Evolutionary conservation across 2,797 vertebrate species (phyloP), one percentile per base, ranked within the genome.

Genomic region (Benthosema pterotum): DNA sequence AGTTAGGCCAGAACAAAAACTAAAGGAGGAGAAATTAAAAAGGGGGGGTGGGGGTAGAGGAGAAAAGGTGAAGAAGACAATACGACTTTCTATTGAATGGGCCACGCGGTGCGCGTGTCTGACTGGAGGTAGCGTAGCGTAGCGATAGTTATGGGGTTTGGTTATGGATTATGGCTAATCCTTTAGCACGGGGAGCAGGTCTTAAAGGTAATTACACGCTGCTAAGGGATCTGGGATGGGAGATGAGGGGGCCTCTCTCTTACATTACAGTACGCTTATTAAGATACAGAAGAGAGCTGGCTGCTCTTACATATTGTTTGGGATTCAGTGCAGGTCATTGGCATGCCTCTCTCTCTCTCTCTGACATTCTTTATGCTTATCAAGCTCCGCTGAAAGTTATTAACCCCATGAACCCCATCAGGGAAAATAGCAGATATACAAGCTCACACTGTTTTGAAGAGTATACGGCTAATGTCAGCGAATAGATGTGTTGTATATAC

Each of bases 151-250:
- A 85, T 80, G 84, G 32, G 82, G 77, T 88, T 86, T 89, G 79
- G 83, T 87, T 84, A 82, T 86, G 84, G 87, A 88, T 90, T 89
- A 87, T 49, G 62, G 80, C 83, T 89, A 88, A 91, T 88, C 86
- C 85, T 77, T 75, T 66, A 85, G 79, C 85, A 85, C 76, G 85
- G 82, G 82, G 82, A 90, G 77, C 76, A 83, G 74, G 85, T 82
- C 72, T 87, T 88, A 83, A 90, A 84, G 82, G 83, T 89, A 89
- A 90, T 92, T 88, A 89, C 83, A 89, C 60, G 79, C 82, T 84
- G 71, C 83, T 87, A 87, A 83, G 84, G 75, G 78, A 90, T 87
- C 75, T 85, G 82, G 83, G 77, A 72, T 69, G 67, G 77, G 74
- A 75, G 84, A 87, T 54, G 69, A 79, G 78, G 32, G 32, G 32